A percentile compares a stretch with the other conserved stretches of the same genome.
phyloP scores from a whole-genome alignment of 2,888 invertebrate species.

The Uloborus plumipes region DNA sequence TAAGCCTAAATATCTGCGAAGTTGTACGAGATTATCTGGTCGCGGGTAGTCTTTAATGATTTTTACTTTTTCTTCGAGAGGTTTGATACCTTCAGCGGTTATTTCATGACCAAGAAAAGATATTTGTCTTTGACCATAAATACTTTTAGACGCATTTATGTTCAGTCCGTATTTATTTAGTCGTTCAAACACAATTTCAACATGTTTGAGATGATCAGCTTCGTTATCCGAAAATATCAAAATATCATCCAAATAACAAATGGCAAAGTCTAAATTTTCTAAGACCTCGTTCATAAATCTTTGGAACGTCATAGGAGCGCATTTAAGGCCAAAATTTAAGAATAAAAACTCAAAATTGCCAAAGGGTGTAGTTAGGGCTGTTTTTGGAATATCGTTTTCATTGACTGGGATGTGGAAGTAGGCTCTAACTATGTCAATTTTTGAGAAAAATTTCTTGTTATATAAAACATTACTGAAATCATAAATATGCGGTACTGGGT shows the following conservation, averaged over 20 bases:
- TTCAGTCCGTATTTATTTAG: background rate
- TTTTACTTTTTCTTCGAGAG: background rate
- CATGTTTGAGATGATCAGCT: background rate
- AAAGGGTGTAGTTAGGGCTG: background rate
- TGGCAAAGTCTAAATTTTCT: background rate
- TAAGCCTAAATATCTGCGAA: background rate
- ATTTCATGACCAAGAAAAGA: slow-evolving; percentile 1
- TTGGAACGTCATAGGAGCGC: background rate
- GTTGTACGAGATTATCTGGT: background rate
- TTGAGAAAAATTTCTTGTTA: background rate
- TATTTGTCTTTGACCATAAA: background rate
- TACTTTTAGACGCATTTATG: background rate
- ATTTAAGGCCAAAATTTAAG: background rate
- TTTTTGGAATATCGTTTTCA: background rate
- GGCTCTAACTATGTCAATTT: background rate
- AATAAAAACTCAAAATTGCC: background rate
- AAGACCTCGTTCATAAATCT: background rate
- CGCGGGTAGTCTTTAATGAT: background rate
- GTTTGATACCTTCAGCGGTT: background rate
- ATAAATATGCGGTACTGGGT: background rate
- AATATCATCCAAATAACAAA: background rate
- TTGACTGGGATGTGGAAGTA: background rate
- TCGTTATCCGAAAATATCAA: slow-evolving; percentile 4
- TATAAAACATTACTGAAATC: background rate
- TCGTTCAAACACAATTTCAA: background rate